Evolutionary conservation across 1,140 invertebrate species (phyloP).

Genomic region (Bombus waltoni): DNA sequence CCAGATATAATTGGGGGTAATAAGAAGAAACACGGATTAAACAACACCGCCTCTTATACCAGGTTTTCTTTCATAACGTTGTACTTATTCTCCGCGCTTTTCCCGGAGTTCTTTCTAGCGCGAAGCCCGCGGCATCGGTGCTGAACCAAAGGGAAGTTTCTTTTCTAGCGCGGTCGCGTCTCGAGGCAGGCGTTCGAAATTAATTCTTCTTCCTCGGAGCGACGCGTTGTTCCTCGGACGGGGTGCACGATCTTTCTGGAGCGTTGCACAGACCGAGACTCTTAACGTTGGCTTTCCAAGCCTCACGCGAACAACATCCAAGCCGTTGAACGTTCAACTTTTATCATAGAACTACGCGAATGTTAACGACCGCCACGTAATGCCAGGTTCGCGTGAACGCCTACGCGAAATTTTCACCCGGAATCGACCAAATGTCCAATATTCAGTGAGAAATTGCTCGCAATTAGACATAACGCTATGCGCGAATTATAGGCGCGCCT

Average conservation of each 20-base stretch:
- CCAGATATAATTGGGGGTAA: slow-evolving; percentile 85
- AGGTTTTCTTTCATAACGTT: slow-evolving; percentile 73
- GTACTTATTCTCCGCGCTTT: neutral
- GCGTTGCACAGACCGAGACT: neutral
- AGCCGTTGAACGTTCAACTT: slow-evolving; percentile 12
- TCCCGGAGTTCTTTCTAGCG: neutral
- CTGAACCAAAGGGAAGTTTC: neutral
- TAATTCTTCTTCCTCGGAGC: slow-evolving; percentile 19
- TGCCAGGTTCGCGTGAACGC: slow-evolving; percentile 46
- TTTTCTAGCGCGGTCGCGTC: neutral
- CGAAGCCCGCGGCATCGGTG: neutral
- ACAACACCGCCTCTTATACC: slow-evolving; percentile 85
- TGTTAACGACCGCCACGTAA: slow-evolving; percentile 38
- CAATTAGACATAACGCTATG: slow-evolving; percentile 27
- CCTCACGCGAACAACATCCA: neutral
- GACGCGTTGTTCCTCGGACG: slow-evolving; percentile 1
- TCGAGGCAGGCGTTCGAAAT: slow-evolving; percentile 23
- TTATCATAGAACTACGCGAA: neutral
- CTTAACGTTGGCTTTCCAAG: neutral
- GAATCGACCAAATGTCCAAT: slow-evolving; percentile 9
- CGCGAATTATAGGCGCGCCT: slow-evolving; percentile 37
- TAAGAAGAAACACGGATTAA: slow-evolving; percentile 85
- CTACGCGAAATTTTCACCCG: slow-evolving; percentile 14
- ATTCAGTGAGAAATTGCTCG: slow-evolving; percentile 36
- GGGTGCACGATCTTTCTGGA: too few relatives aligned